Evolutionary conservation across 2,113 vertebrate species (phyloP), one percentile per base, ranked within the genome.

Genomic region (Semicossyphus pulcher): DNA sequence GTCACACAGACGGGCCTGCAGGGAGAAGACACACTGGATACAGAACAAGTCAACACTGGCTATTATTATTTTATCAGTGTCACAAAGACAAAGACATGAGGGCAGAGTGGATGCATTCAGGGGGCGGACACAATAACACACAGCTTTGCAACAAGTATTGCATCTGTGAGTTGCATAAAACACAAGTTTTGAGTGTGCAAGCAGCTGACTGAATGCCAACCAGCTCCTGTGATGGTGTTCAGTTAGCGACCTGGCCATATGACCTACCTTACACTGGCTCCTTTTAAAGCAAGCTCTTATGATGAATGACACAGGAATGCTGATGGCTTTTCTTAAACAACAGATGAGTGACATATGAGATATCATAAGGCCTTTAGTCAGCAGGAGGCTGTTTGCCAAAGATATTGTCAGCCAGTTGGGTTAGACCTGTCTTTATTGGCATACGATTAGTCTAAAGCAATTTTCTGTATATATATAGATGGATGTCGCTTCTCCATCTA

Each of bases 31-130:
- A 10, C 39, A 53, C 25, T 5, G 6, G 34, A 64, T 52, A 62
- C 15, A 64, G 63, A 67, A 65, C 56, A 83, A 65, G 47, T 64
- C 73, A 76, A 65, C 61, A 51, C 47, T 26, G 5, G 26, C 51
- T 56, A 54, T 78, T 87, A 78, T 57, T 80, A 78, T 86, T 84
- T 84, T 66, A 84, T 86, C 61, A 59, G 34, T 6, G 53, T 20
- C 51, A 67, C 73, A 39, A 52, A 76, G 52, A 59, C 60, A 76
- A 73, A 81, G 25, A 59, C 47, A 32, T 12, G 20, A 71, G 77
- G 64, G 62, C 65, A 63, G 59, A 66, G 26, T 2, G 31, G 51
- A 53, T 20, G 29, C 29, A 31, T 12, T 15, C 37, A 61, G 21
- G 6, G 20, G 16, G 8, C 18, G 20, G 21, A 59, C 5, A 11